Base-by-base conservation (phyloP, 37 sponge, comb jelly and placozoan genomes). In the Cladorhizidae sp. region DNA sequence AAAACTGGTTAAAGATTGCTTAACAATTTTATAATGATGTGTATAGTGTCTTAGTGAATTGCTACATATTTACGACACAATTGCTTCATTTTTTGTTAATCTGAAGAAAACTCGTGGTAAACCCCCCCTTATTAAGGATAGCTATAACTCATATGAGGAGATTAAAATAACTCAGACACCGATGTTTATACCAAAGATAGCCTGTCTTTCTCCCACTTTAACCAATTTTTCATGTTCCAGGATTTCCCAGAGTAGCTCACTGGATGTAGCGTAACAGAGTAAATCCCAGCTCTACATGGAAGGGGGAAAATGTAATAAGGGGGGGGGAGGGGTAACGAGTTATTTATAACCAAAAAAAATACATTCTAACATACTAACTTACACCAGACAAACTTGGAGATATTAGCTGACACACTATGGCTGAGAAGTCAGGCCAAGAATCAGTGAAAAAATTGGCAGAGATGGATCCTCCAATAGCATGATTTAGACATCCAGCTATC, bases 391-490 rank as follows among this genome's bases (percentile, higher is more conserved):
- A 2, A 3, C 67, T 65, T 35, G 67, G 67, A 65, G 31, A 32
- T 32, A 65, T 65, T 35, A 65, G 18, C 67, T 65, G 67, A 36
- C 67, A 29, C 26, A 65, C 67, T 65, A 65, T 28, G 36, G 35
- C 36, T 32, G 67, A 65, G 35, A 65, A 65, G 31, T 65, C 67
- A 32, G 67, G 67, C 67, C 67, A 65, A 31, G 32, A 3, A 65
- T 65, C 67, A 18, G 67, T 65, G 36, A 31, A 65, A 36, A 65
- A 65, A 31, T 65, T 65, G 31, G 67, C 67, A 65, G 67, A 32
- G 26, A 65, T 33, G 31, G 67, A 65, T 2, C 67, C 67, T 15
- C 7, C 12, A 15, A 65, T 25, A 31, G 67, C 36, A 65, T 65
- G 26, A 65, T 65, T 3, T 12, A 65, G 26, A 31, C 26, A 31